phyloP scores from a whole-genome alignment of 2,113 vertebrate genomes.

The Toxostoma redivivum region DNA sequence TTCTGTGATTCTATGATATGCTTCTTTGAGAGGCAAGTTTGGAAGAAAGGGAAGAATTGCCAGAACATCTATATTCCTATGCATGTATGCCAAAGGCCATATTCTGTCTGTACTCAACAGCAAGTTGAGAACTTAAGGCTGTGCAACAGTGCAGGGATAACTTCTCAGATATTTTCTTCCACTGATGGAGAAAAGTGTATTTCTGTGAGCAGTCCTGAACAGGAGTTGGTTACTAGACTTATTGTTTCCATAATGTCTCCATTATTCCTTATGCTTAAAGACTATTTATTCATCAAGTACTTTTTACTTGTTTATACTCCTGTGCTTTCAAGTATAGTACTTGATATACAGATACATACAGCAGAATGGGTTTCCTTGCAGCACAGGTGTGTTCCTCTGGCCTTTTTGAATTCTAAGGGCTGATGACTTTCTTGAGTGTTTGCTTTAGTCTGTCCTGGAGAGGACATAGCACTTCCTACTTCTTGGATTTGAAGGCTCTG shows the following conservation, averaged over 20 bases:
- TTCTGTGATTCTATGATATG: neutral
- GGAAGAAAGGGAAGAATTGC: neutral
- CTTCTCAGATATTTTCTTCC: neutral
- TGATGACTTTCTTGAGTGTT: neutral
- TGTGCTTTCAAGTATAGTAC: neutral
- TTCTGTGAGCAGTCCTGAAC: neutral
- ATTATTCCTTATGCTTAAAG: neutral
- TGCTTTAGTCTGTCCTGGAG: neutral
- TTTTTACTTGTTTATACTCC: neutral
- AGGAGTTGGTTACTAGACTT: neutral
- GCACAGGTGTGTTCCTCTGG: neutral
- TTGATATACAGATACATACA: neutral
- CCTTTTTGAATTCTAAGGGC: neutral
- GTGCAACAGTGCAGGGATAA: neutral
- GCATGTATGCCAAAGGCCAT: rapidly evolving
- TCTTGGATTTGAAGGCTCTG: neutral
- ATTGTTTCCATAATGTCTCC: neutral
- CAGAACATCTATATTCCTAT: neutral
- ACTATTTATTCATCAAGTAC: neutral
- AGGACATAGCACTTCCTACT: neutral
- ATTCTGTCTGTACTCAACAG: neutral
- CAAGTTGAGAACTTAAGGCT: neutral
- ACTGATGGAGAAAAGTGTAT: neutral
- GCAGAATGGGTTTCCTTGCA: neutral
- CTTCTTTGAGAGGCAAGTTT: neutral